A percentile compares a stretch with the other conserved stretches of the same genome.
Conservation (phyloP, 2,113 vertebrate species). For the Tachuris rubrigastra region DNA sequence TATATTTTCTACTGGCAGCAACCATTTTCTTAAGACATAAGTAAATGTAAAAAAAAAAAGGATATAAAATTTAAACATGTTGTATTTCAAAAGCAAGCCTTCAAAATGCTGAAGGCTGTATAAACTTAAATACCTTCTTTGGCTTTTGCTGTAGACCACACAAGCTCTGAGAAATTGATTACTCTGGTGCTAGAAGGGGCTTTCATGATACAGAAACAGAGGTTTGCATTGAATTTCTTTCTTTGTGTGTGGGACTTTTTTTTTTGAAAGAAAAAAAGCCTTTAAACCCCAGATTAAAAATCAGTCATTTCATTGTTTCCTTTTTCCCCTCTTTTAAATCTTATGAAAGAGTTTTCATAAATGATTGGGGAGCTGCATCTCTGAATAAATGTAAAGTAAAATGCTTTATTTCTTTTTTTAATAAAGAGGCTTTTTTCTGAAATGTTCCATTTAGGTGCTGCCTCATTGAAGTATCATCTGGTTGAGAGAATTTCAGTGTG, state of each 20-base stretch:
- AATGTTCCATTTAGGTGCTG: conserved; percentile 1
- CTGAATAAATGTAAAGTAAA: conserved; percentile 38
- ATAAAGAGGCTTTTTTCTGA: conserved; percentile 34
- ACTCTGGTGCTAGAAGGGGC: conserved; percentile 34
- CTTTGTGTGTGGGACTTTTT: conserved; percentile 22
- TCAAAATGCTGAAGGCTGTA: conserved; percentile 42
- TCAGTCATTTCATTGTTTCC: conserved; percentile 62
- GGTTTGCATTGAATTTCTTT: conserved; percentile 54
- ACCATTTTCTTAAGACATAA: conserved; percentile 21
- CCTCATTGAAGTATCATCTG: background rate
- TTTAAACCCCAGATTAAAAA: conserved; percentile 62
- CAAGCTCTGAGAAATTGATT: conserved; percentile 42
- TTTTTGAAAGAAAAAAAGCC: background rate
- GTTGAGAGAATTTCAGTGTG: conserved; percentile 30
- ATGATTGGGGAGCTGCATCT: conserved; percentile 37
- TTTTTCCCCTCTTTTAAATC: background rate
- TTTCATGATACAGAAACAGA: conserved; percentile 49
- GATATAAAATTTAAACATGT: conserved; percentile 19
- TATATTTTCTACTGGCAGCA: background rate
- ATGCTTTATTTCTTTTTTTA: conserved; percentile 44
- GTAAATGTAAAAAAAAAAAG: background rate
- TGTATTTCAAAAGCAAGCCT: conserved; percentile 21
- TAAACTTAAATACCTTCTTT: conserved; percentile 58
- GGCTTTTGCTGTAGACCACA: conserved; percentile 51
- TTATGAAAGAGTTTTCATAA: conserved; percentile 56